phyloP scores from a whole-genome alignment of 2,113 vertebrate genomes.

The Pterocles orientalis region DNA sequence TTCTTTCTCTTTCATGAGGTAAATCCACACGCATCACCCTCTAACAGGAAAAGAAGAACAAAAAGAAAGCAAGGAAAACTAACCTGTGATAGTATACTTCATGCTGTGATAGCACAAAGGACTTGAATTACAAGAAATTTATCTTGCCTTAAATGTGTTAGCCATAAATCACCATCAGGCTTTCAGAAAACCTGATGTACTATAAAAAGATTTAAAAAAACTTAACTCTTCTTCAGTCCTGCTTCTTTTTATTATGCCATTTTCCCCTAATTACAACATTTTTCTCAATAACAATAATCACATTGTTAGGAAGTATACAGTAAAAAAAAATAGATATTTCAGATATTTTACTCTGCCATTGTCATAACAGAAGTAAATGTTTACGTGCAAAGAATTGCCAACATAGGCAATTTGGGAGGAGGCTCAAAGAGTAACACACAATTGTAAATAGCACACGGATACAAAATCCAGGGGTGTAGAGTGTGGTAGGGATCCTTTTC shows the following conservation, averaged over 20 bases:
- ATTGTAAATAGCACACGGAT: not conserved
- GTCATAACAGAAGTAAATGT: not conserved
- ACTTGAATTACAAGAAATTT: not conserved
- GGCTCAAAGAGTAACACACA: not conserved
- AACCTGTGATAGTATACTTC: not conserved
- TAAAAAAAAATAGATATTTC: not conserved
- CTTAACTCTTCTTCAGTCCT: not conserved
- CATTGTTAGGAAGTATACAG: not conserved
- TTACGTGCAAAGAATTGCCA: not conserved
- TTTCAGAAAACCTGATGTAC: not conserved
- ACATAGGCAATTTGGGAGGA: not conserved
- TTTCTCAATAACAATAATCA: not conserved
- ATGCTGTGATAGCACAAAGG: not conserved
- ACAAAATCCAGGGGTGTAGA: not conserved
- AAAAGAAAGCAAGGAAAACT: not conserved
- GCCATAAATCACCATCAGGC: not conserved
- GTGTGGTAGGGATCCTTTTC: not conserved
- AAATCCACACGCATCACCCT: not conserved
- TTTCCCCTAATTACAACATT: not conserved
- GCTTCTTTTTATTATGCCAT: not conserved
- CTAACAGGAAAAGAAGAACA: not conserved
- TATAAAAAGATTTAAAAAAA: not conserved
- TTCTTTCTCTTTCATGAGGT: not conserved
- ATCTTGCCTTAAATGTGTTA: not conserved
- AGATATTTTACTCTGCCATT: not conserved